Percentiles rank a stretch among this genome's conserved stretches.
Evolutionary conservation across 2,797 vertebrate species (phyloP).

Genomic region (Myotis findleyi): DNA sequence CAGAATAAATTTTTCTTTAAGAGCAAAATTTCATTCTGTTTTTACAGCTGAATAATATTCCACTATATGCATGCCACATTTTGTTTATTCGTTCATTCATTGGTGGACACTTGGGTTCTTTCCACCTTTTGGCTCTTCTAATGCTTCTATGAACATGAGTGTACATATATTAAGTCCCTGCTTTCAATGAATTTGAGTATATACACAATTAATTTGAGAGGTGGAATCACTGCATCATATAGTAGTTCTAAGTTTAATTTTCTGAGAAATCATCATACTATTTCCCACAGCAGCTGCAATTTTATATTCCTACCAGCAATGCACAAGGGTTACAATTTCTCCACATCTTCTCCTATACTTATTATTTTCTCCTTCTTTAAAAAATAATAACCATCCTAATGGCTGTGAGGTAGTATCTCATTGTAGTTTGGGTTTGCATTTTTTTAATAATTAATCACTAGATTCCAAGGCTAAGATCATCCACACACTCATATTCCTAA

Average conservation of each 20-base stretch:
- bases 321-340: not conserved
- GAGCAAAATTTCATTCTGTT: not conserved
- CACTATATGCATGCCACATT: not conserved
- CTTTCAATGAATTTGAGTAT: not conserved
- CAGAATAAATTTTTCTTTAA: not conserved
- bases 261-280: not conserved
- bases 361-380: not conserved
- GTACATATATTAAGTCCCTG: not conserved
- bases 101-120: not conserved
- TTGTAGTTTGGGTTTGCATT: not conserved
- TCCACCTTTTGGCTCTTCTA: not conserved
- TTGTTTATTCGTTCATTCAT: not conserved
- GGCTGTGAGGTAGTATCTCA: not conserved
- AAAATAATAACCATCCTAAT: not conserved
- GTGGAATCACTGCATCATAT: not conserved
- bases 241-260: not conserved
- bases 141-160: not conserved
- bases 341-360: not conserved
- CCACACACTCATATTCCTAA: not conserved
- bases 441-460: not conserved
- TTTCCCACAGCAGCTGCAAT: not conserved
- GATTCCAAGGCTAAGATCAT: not conserved
- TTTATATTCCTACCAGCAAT: not conserved
- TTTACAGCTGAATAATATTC: conserved; percentile 19
- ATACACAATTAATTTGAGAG: not conserved